Base-by-base conservation (phyloP, 2,888 invertebrate species). In the Trisateles emortualis region DNA sequence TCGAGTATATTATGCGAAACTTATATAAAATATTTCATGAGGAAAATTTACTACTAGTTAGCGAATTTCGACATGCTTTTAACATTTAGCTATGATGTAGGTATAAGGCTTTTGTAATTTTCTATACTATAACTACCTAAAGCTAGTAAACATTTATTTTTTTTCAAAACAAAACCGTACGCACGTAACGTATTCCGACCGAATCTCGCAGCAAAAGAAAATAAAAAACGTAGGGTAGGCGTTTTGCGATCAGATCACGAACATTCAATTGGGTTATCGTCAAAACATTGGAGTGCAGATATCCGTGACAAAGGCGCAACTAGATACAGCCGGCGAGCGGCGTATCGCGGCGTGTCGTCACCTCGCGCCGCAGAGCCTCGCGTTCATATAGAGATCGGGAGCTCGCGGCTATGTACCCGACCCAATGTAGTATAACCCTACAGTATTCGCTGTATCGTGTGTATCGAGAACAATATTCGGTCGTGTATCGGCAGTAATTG, bases 401-500 rank as follows among this genome's bases (percentile, higher is more conserved):
- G 44, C 45, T 67, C 50, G 45, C 63, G 52, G 48, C 52, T 49
- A 54, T 51, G 47, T 64, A 58, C 44, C 43, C 50, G 53, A 54
- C 42, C 46, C 45, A 14, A 40, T 50, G 43, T 69, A 47, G 52
- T 68, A 68, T 61, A 69, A 61, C 49, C 52, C 62, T 49, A 50
- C 68, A 61, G 61, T 60, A 54, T 61, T 65, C 58, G 41, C 49
- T 72, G 66, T 68, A 69, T 61, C 46, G 62, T 57, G 63, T 80
- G 81, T 82, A 83, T 81, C 78, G 81, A 81, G 81, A 83, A 86
- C 88, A 86, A 86, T 87, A 88, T 87, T 87, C 81, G 86, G 86
- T 82, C 81, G 79, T 88, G 87, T 88, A 85, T 86, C 81, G 83
- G 74, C 78, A 76, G 85, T 88, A 89, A 90, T 90, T 89, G 88